Evolutionary conservation across 2,113 vertebrate species (phyloP).

Genomic region (Peromyscus californicus): DNA sequence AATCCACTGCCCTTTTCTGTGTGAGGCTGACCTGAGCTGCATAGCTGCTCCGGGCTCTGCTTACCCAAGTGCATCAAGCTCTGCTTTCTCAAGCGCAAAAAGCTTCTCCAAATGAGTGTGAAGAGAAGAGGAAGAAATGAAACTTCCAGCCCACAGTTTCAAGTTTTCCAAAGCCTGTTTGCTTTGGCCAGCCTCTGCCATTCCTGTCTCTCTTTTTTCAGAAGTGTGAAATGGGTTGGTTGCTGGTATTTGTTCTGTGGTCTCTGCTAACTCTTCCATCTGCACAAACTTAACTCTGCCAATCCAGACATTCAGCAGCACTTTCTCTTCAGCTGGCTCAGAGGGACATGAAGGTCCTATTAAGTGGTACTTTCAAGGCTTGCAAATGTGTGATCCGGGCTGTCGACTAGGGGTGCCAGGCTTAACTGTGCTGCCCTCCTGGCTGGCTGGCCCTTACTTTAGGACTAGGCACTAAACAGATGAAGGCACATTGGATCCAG

Average conservation of each 20-base stretch:
- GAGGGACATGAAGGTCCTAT: slow-evolving; percentile 83
- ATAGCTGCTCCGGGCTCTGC: slow-evolving; percentile 73
- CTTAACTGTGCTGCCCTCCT: slow-evolving; percentile 45
- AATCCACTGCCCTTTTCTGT: slow-evolving; percentile 73
- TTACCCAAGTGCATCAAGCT: slow-evolving; percentile 77
- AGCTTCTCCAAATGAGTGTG: slow-evolving; percentile 82
- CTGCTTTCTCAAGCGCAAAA: slow-evolving; percentile 80
- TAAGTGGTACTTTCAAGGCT: slow-evolving; percentile 87
- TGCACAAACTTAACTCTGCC: slow-evolving; percentile 90
- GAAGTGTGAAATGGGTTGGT: slow-evolving; percentile 92
- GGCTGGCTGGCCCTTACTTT: neutral
- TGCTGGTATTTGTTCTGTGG: slow-evolving; percentile 91
- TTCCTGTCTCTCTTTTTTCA: slow-evolving; percentile 92
- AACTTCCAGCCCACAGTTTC: slow-evolving; percentile 87
- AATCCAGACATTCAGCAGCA: slow-evolving; percentile 85
- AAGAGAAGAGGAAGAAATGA: slow-evolving; percentile 85
- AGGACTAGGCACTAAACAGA: neutral
- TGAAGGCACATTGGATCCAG: neutral
- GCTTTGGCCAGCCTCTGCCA: slow-evolving; percentile 87
- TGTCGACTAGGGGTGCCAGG: slow-evolving; percentile 53
- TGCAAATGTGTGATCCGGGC: slow-evolving; percentile 75
- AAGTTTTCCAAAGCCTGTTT: slow-evolving; percentile 89
- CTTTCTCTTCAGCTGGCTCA: slow-evolving; percentile 86
- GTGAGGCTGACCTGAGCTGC: slow-evolving; percentile 75
- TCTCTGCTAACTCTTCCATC: slow-evolving; percentile 91